These are phyloP conservation scores for Nephotettix cincticeps DNA, from an alignment of 1,140 invertebrate genomes.

Conservation along the genomic window DNA sequence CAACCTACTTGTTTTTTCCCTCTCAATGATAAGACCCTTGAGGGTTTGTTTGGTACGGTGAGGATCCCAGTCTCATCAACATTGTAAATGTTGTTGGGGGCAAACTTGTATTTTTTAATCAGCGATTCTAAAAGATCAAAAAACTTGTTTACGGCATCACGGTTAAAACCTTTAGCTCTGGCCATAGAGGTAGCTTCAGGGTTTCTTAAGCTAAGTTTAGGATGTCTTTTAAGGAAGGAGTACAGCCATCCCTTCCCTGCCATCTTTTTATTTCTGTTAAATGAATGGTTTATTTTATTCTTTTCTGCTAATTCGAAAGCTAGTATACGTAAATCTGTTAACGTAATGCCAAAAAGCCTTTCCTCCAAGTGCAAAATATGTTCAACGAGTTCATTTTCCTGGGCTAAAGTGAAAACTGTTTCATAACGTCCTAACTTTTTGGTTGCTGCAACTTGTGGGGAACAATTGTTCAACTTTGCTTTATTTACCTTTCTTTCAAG, in stretches of 20 bases:
- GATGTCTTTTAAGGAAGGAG: slow-evolving; percentile 23
- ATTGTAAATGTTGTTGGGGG: slow-evolving; percentile 48
- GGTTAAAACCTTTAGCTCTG: slow-evolving; percentile 28
- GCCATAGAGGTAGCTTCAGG: slow-evolving; percentile 28
- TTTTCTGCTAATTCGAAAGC: slow-evolving; percentile 38
- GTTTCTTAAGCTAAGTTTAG: slow-evolving; percentile 16
- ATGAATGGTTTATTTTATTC: slow-evolving; percentile 35
- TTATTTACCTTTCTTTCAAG: slow-evolving; percentile 39
- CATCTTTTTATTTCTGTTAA: slow-evolving; percentile 32
- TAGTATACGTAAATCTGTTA: slow-evolving; percentile 29
- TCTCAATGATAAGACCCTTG: slow-evolving; percentile 41
- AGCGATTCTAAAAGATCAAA: slow-evolving; percentile 27
- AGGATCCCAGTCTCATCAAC: slow-evolving; percentile 51
- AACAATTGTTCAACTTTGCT: slow-evolving; percentile 6
- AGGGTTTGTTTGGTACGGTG: slow-evolving; percentile 43
- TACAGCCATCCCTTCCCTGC: slow-evolving; percentile 22
- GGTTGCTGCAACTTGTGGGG: slow-evolving; percentile 7
- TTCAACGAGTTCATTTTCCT: slow-evolving; percentile 32
- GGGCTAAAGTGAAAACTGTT: slow-evolving; percentile 32
- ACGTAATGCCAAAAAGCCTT: slow-evolving; percentile 34
- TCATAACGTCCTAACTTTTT: slow-evolving; percentile 13
- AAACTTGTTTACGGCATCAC: slow-evolving; percentile 21
- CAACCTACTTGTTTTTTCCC: slow-evolving; percentile 43
- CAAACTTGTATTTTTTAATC: slow-evolving; percentile 20
- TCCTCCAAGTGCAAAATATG: slow-evolving; percentile 33